Base-by-base conservation (phyloP, 92 coral and sea anemone genomes). In the Meandrina meandrites region DNA sequence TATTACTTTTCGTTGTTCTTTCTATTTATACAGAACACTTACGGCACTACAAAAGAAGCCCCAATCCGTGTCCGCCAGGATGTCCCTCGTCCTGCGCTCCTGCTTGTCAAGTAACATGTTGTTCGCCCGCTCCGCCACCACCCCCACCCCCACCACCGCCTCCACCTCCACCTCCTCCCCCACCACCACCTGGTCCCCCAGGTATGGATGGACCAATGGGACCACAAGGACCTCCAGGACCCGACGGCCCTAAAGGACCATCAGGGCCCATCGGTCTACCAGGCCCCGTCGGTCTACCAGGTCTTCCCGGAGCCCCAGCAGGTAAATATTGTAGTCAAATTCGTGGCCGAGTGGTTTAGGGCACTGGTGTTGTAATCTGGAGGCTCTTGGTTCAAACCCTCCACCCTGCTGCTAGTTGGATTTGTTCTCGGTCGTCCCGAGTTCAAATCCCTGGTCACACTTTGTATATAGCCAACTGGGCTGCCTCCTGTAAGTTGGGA, bases 101-200 rank as follows among this genome's bases (percentile, higher is more conserved):
- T 19, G 62, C 91, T 7, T 94, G 98, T 89, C 68, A 89, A 15
- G 89, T 92, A 32, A 83, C 86, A 48, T 94, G 98, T 70, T 94
- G 98, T 37, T 86, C 91, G 0, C 91, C 94, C 9, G 90, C 90
- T 17, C 93, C 91, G 0, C 94, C 94, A 4, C 94, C 93, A 27
- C 90, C 89, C 28, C 88, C 88, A 19, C 87, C 90, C 16, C 92
- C 94, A 27, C 91, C 82, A 16, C 92, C 92, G 28, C 90, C 90
- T 0, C 94, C 94, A 32, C 90, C 92, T 21, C 90, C 90, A 14
- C 95, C 98, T 1, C 90, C 94, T 19, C 98, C 98, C 2, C 94
- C 95, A 27, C 94, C 98, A 60, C 91, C 94, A 21, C 94, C 97
- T 10, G 95, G 95, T 7, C 98, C 98, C 30, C 98, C 98, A 24